Conservation (phyloP, 2,888 invertebrate species). For the Podabrus alpinus region DNA sequence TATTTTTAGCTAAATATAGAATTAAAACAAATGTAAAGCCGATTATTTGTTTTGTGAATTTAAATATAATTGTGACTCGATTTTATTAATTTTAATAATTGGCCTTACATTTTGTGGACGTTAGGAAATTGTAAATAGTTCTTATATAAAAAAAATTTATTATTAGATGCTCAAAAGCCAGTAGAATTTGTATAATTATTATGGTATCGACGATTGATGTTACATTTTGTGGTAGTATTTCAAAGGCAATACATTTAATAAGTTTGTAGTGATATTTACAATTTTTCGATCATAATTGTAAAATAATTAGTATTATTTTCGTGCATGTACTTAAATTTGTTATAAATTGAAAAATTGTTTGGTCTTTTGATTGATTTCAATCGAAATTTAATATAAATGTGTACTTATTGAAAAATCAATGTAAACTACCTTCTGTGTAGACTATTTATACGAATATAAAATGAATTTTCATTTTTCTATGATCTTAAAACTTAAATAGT, state of each 20-base stretch:
- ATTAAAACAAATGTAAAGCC: slow-evolving; percentile 16
- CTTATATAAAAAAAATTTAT: slow-evolving; percentile 8
- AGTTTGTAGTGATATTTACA: slow-evolving; percentile 6
- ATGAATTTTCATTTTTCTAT: neutral
- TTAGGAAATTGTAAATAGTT: slow-evolving; percentile 28
- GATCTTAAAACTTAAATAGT: neutral
- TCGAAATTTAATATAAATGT: neutral
- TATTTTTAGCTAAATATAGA: slow-evolving; percentile 24
- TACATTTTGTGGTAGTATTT: slow-evolving; percentile 6
- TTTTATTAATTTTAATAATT: slow-evolving; percentile 8
- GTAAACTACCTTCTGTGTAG: neutral
- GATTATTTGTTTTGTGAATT: slow-evolving; percentile 3
- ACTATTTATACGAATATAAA: neutral
- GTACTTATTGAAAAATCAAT: neutral
- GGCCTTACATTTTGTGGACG: slow-evolving; percentile 17
- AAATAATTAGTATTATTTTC: neutral
- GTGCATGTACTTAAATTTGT: neutral
- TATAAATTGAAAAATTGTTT: neutral
- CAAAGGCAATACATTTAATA: slow-evolving; percentile 11
- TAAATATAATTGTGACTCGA: neutral
- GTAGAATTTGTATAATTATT: neutral
- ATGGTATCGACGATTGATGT: neutral
- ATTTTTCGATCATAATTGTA: neutral
- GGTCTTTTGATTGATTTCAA: neutral
- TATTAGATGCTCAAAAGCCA: slow-evolving; percentile 23